Percentiles rank a stretch among this genome's conserved stretches.
Conservation (phyloP, 1,140 invertebrate genomes). For the Phocides pigmalion region DNA sequence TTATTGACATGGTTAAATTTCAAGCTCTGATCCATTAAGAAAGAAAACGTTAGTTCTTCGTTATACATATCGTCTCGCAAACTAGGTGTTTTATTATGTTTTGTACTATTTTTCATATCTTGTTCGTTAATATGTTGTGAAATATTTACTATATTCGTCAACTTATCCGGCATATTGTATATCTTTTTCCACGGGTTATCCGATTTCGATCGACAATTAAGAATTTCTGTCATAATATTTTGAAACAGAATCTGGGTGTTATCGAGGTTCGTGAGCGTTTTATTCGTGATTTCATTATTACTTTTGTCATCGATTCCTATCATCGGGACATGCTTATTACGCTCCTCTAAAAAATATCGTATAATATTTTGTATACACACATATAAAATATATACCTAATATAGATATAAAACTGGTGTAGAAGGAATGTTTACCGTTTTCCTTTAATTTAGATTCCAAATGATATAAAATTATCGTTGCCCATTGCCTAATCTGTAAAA, state of each 20-base stretch:
- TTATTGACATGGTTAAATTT: neutral
- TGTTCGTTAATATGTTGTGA: neutral
- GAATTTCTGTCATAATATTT: constrained; percentile 57
- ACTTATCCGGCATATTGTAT: neutral
- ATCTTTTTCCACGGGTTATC: neutral
- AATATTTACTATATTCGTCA: neutral
- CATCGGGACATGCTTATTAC: neutral
- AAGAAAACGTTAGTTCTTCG: constrained; percentile 15
- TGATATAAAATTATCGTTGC: constrained; percentile 53
- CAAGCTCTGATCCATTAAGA: constrained; percentile 5
- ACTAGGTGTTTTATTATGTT: neutral
- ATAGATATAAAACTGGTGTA: constrained; percentile 4
- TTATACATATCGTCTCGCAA: neutral
- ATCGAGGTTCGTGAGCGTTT: constrained; percentile 14
- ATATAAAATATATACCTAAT: too few species aligned
- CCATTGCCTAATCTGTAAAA: constrained; percentile 62
- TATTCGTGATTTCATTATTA: neutral
- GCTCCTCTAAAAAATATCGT: too few species aligned
- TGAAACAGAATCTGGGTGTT: constrained; percentile 50
- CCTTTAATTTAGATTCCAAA: constrained; percentile 35
- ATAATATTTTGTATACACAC: too few species aligned
- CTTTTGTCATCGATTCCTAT: neutral
- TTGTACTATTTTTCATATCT: constrained; percentile 12
- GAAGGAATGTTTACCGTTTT: constrained; percentile 43
- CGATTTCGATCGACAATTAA: neutral